Evolutionary conservation across 2,797 vertebrate genomes (phyloP).

Genomic region (Onychomys torridus): DNA sequence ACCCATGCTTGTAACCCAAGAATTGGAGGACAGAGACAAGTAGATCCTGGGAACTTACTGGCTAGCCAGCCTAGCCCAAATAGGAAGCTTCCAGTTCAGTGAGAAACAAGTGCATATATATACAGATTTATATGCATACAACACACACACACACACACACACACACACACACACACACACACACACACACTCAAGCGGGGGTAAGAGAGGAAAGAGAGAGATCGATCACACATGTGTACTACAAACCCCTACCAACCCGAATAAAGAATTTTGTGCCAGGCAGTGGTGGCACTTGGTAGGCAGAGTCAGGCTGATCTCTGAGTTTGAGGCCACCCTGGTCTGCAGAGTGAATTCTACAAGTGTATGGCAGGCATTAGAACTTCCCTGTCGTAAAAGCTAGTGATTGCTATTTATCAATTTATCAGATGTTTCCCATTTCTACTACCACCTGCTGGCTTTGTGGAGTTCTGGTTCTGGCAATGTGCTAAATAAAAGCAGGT

Average conservation of each 20-base stretch:
- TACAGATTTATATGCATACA: background rate
- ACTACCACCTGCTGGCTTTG: background rate
- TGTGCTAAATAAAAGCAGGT: background rate
- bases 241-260: background rate
- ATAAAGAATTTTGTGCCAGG: background rate
- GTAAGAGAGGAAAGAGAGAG: background rate
- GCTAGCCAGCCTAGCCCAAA: background rate
- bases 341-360: background rate
- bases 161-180: background rate
- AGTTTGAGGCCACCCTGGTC: background rate
- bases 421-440: background rate
- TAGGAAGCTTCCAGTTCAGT: background rate
- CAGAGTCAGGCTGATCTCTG: background rate
- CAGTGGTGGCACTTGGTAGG: background rate
- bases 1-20: background rate
- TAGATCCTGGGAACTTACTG: background rate
- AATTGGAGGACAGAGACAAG: background rate
- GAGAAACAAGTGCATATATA: background rate
- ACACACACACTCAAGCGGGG: background rate
- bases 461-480: background rate
- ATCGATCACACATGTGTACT: background rate
- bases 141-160: too few species aligned
- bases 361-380: background rate
- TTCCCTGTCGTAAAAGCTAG: background rate
- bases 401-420: background rate